Base-by-base conservation (phyloP, 2,113 vertebrate genomes). In the Martes martes region DNA sequence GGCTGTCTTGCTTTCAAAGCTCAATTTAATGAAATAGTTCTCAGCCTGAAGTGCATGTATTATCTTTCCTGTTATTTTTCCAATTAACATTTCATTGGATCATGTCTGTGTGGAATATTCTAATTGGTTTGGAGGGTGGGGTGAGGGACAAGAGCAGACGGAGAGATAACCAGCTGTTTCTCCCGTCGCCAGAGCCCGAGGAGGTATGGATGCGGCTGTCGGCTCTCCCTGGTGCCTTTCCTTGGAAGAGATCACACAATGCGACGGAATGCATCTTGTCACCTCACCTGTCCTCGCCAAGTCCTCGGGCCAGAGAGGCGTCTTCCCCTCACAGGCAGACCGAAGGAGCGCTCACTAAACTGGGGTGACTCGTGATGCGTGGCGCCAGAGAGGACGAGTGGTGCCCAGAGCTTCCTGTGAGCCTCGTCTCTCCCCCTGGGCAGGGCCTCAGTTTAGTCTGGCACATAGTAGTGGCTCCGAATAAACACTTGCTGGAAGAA, bases 1-100 rank as follows among this genome's bases (percentile, higher is more conserved):
- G 96, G 88, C 90, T 93, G 95, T 93, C 94, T 98, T 96, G 95
- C 92, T 98, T 97, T 94, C 92, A 91, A 91, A 98, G 96, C 88
- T 76, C 87, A 82, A 59, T 94, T 95, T 96, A 96, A 96, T 96
- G 96, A 97, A 96, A 96, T 79, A 71, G 94, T 96, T 96, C 95
- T 96, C 65, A 83, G 92, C 39, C 88, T 84, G 59, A 94, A 95
- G 95, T 93, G 95, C 84, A 74, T 89, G 84, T 86, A 91, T 94
- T 95, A 91, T 95, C 92, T 89, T 90, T 97, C 96, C 90, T 92
- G 94, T 91, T 97, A 96, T 95, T 97, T 97, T 97, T 91, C 97
- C 98, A 96, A 96, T 97, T 96, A 97, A 69, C 82, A 95, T 97
- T 92, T 97, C 96, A 94, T 73, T 91, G 96, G 94, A 89, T 94